Percentiles rank a stretch among this genome's conserved stretches.
phyloP scores from a whole-genome alignment of 2,113 vertebrate species.

The Rhineura floridana region DNA sequence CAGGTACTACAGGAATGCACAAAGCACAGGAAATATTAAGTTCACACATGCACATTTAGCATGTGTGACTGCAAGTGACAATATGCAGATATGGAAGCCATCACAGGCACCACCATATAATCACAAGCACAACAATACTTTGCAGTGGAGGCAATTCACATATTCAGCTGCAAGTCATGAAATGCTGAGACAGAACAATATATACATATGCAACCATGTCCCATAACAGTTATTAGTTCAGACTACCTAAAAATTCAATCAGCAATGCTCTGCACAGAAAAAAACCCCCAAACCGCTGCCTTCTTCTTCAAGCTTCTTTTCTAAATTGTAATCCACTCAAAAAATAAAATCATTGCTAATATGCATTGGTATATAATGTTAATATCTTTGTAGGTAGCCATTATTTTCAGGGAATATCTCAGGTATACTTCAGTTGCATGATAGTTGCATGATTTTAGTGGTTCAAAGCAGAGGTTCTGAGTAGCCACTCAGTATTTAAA shows the following conservation, averaged over 20 bases:
- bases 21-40: constrained; percentile 3
- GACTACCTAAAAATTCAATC: not conserved
- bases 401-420: not conserved
- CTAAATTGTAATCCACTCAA: not conserved
- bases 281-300: not conserved
- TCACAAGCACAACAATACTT: not conserved
- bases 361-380: not conserved
- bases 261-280: not conserved
- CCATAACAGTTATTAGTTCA: not conserved
- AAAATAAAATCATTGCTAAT: not conserved
- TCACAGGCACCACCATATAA: not conserved
- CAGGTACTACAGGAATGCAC: not conserved
- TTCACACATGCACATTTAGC: not conserved
- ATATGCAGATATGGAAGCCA: not conserved
- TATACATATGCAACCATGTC: not conserved
- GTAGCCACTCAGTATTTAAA: not conserved
- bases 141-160: not conserved
- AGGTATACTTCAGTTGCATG: not conserved
- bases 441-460: not conserved
- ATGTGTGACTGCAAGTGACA: not conserved
- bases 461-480: not conserved
- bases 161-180: not conserved
- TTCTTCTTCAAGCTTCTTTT: not conserved
- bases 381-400: not conserved
- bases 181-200: not conserved